phyloP scores from a whole-genome alignment of 2,113 vertebrate genomes.

The Gopherus evgoodei region DNA sequence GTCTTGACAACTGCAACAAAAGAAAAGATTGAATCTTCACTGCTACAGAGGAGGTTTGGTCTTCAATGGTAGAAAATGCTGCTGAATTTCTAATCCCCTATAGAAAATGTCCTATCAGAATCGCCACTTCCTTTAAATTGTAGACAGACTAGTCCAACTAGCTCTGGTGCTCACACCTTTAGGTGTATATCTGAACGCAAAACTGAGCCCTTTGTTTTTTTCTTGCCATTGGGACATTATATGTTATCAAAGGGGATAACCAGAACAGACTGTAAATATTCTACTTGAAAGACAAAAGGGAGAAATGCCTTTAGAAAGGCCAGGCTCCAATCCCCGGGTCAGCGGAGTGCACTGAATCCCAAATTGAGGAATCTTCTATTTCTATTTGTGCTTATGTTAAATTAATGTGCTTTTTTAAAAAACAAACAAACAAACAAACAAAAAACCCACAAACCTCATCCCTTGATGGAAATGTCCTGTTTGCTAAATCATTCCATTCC shows the following conservation, averaged over 20 bases:
- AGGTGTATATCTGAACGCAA: background rate
- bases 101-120: background rate
- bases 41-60: background rate
- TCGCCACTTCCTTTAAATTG: background rate
- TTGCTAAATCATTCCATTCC: background rate
- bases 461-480: background rate
- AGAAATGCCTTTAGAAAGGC: background rate
- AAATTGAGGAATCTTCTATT: fast-evolving
- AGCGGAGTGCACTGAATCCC: background rate
- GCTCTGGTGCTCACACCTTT: background rate
- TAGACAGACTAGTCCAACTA: background rate
- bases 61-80: background rate
- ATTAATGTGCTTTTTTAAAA: background rate
- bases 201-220: background rate
- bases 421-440: too few species aligned
- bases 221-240: background rate
- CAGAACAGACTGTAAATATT: background rate
- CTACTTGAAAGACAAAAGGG: background rate
- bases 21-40: background rate
- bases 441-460: background rate
- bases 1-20: background rate
- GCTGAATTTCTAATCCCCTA: background rate
- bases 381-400: background rate
- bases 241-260: background rate
- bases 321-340: background rate